A percentile compares a stretch with the other conserved stretches of the same genome.
Evolutionary conservation across 2,888 invertebrate species (phyloP).

Genomic region (Achlya flavicornis): DNA sequence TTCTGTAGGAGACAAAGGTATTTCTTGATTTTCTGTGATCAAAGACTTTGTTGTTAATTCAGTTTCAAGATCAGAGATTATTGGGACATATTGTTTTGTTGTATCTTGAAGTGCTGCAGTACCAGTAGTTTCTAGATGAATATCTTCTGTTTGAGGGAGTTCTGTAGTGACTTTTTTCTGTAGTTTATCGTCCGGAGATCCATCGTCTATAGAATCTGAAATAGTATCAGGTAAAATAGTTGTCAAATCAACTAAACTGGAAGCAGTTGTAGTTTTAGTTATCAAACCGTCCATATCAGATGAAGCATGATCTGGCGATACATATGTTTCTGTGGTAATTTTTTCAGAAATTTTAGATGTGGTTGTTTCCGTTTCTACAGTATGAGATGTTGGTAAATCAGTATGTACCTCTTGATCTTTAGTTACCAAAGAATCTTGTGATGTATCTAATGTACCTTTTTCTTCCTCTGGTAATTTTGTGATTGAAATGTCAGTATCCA

Average conservation of each 20-base stretch:
- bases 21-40: not conserved
- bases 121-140: constrained; percentile 8
- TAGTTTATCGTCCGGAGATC: constrained; percentile 1
- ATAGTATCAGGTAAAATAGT: not conserved
- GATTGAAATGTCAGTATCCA: not conserved
- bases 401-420: constrained; percentile 16
- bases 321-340: not conserved
- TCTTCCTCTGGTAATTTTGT: not conserved
- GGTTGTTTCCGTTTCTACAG: constrained; percentile 10
- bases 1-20: not conserved
- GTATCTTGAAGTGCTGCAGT: not conserved
- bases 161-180: constrained; percentile 9
- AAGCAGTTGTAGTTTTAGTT: not conserved
- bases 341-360: not conserved
- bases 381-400: constrained; percentile 19
- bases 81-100: not conserved
- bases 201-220: constrained; percentile 7
- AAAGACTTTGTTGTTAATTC: not conserved
- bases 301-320: not conserved
- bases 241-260: constrained; percentile 2
- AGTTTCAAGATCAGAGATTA: not conserved
- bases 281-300: not conserved
- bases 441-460: not conserved
- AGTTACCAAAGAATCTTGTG: not conserved
- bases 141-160: constrained; percentile 11